phyloP scores from a whole-genome alignment of 2,888 invertebrate genomes.

The Ypsolopha sequella region DNA sequence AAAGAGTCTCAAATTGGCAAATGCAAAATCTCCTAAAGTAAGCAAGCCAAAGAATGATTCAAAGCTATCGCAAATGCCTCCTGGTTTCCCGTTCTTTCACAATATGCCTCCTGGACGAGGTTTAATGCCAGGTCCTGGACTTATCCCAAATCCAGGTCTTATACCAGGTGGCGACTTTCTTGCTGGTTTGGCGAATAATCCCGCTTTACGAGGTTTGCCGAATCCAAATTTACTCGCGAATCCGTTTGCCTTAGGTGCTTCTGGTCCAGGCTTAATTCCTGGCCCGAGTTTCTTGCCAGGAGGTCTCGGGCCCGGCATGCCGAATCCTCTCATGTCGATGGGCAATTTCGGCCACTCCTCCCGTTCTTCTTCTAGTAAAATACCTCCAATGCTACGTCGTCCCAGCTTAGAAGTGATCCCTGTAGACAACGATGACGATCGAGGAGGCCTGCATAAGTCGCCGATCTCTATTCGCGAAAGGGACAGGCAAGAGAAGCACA shows the following conservation, averaged over 20 bases:
- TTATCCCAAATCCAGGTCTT: constrained; percentile 57
- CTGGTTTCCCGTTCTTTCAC: constrained; percentile 60
- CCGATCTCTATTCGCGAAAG: constrained; percentile 41
- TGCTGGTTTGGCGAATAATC: constrained; percentile 54
- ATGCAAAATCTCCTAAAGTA: constrained; percentile 42
- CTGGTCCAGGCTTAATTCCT: constrained; percentile 75
- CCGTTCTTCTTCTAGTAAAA: constrained; percentile 67
- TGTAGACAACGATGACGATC: constrained; percentile 61
- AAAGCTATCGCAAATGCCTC: constrained; percentile 49
- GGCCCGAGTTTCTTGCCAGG: constrained; percentile 55
- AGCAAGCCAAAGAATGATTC: constrained; percentile 50
- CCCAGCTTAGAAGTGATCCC: constrained; percentile 69
- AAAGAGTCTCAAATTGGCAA: constrained; percentile 42
- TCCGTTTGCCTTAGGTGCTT: constrained; percentile 61
- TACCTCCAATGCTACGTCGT: constrained; percentile 71
- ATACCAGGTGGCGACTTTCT: constrained; percentile 60
- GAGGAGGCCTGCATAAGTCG: constrained; percentile 40
- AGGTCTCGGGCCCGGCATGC: constrained; percentile 40
- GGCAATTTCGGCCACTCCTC: constrained; percentile 71
- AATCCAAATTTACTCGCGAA: constrained; percentile 56
- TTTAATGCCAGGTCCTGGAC: constrained; percentile 65
- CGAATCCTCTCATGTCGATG: constrained; percentile 64
- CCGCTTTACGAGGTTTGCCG: constrained; percentile 51
- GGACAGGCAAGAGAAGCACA: constrained; percentile 58
- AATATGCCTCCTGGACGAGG: constrained; percentile 61